A percentile compares a stretch with the other conserved stretches of the same genome.
These are phyloP conservation scores for Daphoenositta chrysoptera DNA, from an alignment of 2,113 vertebrate genomes.

Conservation along the genomic window DNA sequence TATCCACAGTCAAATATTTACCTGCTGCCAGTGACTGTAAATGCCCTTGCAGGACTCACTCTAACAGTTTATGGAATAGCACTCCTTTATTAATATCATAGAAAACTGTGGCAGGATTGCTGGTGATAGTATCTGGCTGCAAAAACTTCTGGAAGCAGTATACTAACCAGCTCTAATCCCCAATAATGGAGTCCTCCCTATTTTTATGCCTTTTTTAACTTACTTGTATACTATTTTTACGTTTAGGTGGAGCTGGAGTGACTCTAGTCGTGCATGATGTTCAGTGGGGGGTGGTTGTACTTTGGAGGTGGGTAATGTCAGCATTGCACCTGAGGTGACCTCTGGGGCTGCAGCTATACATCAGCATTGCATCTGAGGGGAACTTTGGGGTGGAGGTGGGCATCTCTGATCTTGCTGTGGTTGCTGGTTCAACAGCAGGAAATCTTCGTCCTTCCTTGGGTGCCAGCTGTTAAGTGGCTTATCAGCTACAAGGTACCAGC, in stretches of 20 bases:
- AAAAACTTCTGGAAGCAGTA: not conserved
- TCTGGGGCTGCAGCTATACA: not conserved
- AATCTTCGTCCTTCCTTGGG: not conserved
- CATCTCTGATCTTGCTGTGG: not conserved
- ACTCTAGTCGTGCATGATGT: not conserved
- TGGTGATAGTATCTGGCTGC: not conserved
- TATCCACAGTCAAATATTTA: not conserved
- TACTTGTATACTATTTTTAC: not conserved
- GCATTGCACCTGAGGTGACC: not conserved
- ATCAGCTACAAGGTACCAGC: too few relatives aligned
- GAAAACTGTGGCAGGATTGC: not conserved
- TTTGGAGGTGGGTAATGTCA: not conserved
- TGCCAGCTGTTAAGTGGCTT: not conserved
- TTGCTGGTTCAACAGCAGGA: not conserved
- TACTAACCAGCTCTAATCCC: not conserved
- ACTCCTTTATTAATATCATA: not conserved
- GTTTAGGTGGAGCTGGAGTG: not conserved
- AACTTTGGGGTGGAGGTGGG: not conserved
- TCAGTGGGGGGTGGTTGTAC: not conserved
- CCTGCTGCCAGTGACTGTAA: too few relatives aligned
- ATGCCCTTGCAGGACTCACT: not conserved
- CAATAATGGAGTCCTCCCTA: not conserved
- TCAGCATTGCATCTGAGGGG: not conserved
- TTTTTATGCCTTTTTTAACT: not conserved
- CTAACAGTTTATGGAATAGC: not conserved